phyloP scores from a whole-genome alignment of 2,797 vertebrate species.

The Fistularia commersonii region DNA sequence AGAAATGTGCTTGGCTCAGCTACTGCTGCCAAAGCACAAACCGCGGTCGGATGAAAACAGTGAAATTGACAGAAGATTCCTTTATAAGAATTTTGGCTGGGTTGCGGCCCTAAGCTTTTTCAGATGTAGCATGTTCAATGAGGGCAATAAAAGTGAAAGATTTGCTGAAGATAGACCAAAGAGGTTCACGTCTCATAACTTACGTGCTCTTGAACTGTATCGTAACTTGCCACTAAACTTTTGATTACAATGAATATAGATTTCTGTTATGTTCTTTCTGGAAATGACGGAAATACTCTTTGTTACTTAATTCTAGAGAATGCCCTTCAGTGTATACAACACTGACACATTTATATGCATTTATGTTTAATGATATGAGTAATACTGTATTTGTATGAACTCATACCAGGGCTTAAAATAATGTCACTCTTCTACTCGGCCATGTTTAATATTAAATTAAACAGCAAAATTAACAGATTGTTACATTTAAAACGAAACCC shows the following conservation, averaged over 20 bases:
- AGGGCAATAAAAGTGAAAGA: slow-evolving; percentile 38
- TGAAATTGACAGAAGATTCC: slow-evolving; percentile 59
- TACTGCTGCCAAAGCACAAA: slow-evolving; percentile 53
- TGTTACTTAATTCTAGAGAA: not conserved
- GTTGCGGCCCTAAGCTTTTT: slow-evolving; percentile 48
- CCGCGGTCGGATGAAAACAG: slow-evolving; percentile 51
- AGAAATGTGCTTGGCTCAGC: slow-evolving; percentile 73
- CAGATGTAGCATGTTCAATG: slow-evolving; percentile 51
- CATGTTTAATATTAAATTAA: too few relatives aligned
- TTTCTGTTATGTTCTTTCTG: slow-evolving; percentile 14
- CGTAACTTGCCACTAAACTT: slow-evolving; percentile 22
- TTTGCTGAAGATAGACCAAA: slow-evolving; percentile 19
- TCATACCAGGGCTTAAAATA: too few relatives aligned
- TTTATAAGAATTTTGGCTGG: slow-evolving; percentile 45
- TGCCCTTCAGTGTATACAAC: too few relatives aligned
- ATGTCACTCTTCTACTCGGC: too few relatives aligned
- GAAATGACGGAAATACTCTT: not conserved
- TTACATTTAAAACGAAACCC: too few relatives aligned
- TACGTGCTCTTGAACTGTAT: slow-evolving; percentile 4
- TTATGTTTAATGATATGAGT: too few relatives aligned
- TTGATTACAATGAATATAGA: not conserved
- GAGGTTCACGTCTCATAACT: slow-evolving; percentile 17
- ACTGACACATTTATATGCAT: too few relatives aligned
- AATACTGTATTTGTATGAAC: too few relatives aligned
- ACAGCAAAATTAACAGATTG: too few relatives aligned